Percentiles rank a stretch among this genome's conserved stretches.
These are phyloP conservation scores for Coptodon rendalli DNA, from an alignment of 2,113 vertebrate species.

Conservation along the genomic window DNA sequence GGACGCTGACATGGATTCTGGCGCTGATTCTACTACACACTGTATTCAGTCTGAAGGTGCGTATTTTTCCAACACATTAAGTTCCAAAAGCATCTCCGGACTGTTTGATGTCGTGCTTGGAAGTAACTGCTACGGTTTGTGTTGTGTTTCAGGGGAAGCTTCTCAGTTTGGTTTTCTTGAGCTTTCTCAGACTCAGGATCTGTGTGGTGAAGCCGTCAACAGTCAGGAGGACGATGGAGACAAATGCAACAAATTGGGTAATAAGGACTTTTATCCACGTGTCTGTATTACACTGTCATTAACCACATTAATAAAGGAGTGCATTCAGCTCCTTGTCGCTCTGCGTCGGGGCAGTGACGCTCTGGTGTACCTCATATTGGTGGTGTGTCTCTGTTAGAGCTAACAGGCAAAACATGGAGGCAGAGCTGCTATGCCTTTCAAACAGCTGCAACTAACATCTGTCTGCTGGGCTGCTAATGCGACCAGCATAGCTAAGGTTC, in stretches of 20 bases:
- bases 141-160: conserved; percentile 57
- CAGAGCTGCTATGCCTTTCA: neutral
- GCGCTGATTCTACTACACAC: conserved; percentile 68
- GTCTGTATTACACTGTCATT: neutral
- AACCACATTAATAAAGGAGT: neutral
- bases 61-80: neutral
- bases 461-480: neutral
- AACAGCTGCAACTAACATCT: neutral
- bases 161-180: conserved; percentile 84
- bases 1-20: conserved; percentile 50
- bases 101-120: neutral
- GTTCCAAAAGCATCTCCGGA: neutral
- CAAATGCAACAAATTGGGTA: conserved; percentile 4
- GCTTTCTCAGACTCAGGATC: conserved; percentile 88
- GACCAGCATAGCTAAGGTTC: neutral
- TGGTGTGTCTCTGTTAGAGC: neutral
- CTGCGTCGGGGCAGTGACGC: neutral
- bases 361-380: neutral
- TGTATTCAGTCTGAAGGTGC: conserved; percentile 63
- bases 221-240: conserved; percentile 22
- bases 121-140: neutral
- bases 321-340: neutral
- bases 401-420: neutral
- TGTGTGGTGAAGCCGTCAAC: conserved; percentile 54
- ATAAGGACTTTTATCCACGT: neutral